Evolutionary conservation across 2,113 vertebrate species (phyloP), one percentile per base, ranked within the genome.

Genomic region (Steatornis caripensis): DNA sequence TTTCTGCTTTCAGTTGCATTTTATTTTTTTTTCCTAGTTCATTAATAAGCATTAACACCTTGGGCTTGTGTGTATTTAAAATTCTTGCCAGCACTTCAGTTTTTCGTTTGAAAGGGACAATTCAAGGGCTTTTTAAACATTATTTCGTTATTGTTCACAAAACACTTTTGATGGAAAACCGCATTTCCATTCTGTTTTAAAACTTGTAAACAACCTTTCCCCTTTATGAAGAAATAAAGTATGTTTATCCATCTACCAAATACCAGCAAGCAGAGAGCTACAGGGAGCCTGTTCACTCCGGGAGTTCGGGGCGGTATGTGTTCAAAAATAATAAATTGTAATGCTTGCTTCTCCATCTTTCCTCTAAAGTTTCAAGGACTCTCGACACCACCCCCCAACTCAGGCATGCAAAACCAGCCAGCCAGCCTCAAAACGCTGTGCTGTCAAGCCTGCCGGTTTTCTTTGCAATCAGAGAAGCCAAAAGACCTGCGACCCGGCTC

Each of bases 131-230:
- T 89, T 80, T 68, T 53, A 85, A 95, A 55, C 43, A 62, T 87
- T 74, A 89, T 87, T 95, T 91, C 1, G 4, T 68, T 90, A 65
- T 72, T 95, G 92, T 95, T 95, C 89, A 36, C 5, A 0, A 72
- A 93, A 74, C 27, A 11, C 51, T 90, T 77, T 39, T 89, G 89
- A 87, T 62, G 69, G 84, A 87, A 94, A 95, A 80, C 74, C 91
- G 58, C 86, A 78, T 92, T 94, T 92, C 81, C 82, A 77, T 85
- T 93, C 89, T 78, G 55, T 46, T 95, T 93, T 58, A 58, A 76
- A 92, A 93, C 87, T 87, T 91, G 86, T 93, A 95, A 96, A 95
- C 93, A 96, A 83, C 84, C 78, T 91, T 95, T 84, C 81, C 81
- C 71, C 93, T 70, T 93, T 74, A 57, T 60, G 49, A 93, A 79